A percentile compares a stretch with the other conserved stretches of the same genome.
These are phyloP conservation scores for Pegoplata infirma DNA, from an alignment of 2,888 invertebrate species.

Conservation along the genomic window DNA sequence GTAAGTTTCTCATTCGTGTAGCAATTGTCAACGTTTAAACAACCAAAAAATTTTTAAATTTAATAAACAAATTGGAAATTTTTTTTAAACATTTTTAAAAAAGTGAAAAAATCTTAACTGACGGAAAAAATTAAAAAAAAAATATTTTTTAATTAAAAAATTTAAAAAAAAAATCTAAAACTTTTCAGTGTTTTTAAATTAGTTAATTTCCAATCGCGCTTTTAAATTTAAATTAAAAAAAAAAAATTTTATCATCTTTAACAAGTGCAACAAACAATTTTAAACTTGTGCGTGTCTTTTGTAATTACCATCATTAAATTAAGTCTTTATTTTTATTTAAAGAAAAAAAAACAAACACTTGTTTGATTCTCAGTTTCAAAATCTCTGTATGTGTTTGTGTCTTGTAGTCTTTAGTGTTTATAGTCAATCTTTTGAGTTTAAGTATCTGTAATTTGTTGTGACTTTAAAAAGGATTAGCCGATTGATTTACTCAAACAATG, in stretches of 20 bases:
- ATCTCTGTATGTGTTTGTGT: conserved; percentile 8
- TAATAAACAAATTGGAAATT: conserved; percentile 13
- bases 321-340: conserved; percentile 8
- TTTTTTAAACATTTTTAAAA: conserved; percentile 6
- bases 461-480: conserved; percentile 56
- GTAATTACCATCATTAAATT: conserved; percentile 62
- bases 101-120: no score
- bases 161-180: background rate
- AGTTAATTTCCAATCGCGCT: no score
- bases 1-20: conserved; percentile 67
- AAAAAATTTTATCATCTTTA: conserved; percentile 11
- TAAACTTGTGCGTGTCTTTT: conserved; percentile 56
- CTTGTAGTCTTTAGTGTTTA: conserved; percentile 16
- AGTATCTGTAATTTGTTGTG: conserved; percentile 51
- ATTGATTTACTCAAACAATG: background rate
- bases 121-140: no score
- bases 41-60: conserved; percentile 50
- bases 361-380: background rate
- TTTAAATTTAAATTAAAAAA: background rate
- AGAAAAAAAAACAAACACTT: background rate
- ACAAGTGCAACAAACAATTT: conserved; percentile 35
- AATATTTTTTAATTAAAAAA: background rate
- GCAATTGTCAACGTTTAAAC: conserved; percentile 71
- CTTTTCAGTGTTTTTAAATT: no score
- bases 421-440: background rate